A percentile compares a stretch with the other conserved stretches of the same genome.
Evolutionary conservation across 92 coral and sea anemone genomes (phyloP).

Genomic region (Heliopora coerulea): DNA sequence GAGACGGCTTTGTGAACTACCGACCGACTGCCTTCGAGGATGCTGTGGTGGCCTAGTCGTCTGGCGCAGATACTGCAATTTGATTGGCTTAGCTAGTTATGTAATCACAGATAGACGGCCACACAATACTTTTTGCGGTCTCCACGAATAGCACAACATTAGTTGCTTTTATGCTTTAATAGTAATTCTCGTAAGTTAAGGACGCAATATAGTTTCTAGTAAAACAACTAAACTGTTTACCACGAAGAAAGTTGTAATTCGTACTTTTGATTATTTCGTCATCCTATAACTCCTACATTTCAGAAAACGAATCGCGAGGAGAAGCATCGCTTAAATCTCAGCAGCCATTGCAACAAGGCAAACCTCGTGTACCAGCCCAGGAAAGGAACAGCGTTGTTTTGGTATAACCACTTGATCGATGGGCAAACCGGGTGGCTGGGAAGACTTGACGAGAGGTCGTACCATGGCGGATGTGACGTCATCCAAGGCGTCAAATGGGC

Average conservation of each 20-base stretch:
- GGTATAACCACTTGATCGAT: constrained; percentile 88
- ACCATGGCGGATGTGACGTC: constrained; percentile 98
- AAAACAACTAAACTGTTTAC: no score
- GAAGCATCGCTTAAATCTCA: constrained; percentile 64
- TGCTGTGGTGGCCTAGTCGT: no score
- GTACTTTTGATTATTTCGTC: not conserved
- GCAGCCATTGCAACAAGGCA: constrained; percentile 71
- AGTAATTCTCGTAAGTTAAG: no score
- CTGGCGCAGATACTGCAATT: no score
- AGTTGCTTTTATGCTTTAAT: no score
- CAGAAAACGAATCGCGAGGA: constrained; percentile 33
- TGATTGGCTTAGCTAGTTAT: no score
- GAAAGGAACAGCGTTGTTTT: constrained; percentile 80
- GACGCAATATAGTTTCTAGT: no score
- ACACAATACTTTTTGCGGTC: no score
- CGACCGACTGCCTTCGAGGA: no score
- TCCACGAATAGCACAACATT: no score
- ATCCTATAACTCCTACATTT: not conserved
- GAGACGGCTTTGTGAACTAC: no score
- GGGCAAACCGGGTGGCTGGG: constrained; percentile 91
- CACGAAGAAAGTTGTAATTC: not conserved
- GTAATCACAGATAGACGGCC: no score
- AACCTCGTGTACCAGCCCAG: constrained; percentile 76
- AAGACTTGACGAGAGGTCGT: constrained; percentile 60
- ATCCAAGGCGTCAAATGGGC: constrained; percentile 96